Percentiles rank a stretch among this genome's conserved stretches.
Conservation (phyloP, 2,888 invertebrate species). For the Fragum sueziense region DNA sequence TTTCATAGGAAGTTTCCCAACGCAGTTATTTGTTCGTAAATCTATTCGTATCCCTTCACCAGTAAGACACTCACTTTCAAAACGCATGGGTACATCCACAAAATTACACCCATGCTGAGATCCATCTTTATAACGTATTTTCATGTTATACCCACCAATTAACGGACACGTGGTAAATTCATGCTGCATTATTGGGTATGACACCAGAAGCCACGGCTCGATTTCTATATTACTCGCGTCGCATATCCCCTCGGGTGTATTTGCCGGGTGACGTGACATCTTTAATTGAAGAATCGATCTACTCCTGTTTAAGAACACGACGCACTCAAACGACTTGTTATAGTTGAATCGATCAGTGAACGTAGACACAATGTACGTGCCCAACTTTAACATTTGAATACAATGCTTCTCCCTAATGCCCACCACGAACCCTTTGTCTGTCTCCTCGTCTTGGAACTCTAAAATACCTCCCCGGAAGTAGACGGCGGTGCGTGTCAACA, state of each 20-base stretch:
- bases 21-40: constrained; percentile 68
- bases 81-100: constrained; percentile 74
- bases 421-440: constrained; percentile 29
- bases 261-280: constrained; percentile 54
- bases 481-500: constrained; percentile 36
- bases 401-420: constrained; percentile 36
- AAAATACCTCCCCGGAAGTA: constrained; percentile 49
- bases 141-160: constrained; percentile 76
- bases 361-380: constrained; percentile 38
- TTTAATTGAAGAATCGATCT: constrained; percentile 64
- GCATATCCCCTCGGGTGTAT: constrained; percentile 59
- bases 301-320: constrained; percentile 56
- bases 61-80: constrained; percentile 75
- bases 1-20: constrained; percentile 64
- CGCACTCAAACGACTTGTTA: constrained; percentile 41
- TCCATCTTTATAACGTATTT: constrained; percentile 61
- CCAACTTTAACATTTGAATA: constrained; percentile 35
- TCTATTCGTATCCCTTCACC: constrained; percentile 75
- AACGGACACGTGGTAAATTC: constrained; percentile 72
- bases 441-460: constrained; percentile 48
- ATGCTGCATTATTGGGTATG: constrained; percentile 51
- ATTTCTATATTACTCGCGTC: constrained; percentile 54
- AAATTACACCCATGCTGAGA: constrained; percentile 71
- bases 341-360: constrained; percentile 10
- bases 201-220: constrained; percentile 72